Conservation (phyloP, 2,888 invertebrate genomes). For the Trilocha varians region DNA sequence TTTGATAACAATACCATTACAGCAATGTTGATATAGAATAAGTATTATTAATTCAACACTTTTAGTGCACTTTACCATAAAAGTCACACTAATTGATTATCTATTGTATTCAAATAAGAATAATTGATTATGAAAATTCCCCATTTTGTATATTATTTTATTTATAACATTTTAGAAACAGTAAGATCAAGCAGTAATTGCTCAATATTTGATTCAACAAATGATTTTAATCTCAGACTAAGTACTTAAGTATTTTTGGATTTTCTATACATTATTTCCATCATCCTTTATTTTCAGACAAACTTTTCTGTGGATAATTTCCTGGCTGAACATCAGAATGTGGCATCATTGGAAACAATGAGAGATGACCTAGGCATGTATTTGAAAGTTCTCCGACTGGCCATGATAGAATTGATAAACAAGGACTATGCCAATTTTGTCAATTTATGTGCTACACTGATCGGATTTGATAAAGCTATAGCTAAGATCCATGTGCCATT, state of each 20-base stretch:
- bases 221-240: too few species aligned
- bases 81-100: too few species aligned
- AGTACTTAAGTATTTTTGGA: too few species aligned
- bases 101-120: too few species aligned
- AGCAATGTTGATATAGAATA: not conserved
- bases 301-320: slow-evolving; percentile 96
- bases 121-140: too few species aligned
- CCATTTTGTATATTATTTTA: too few species aligned
- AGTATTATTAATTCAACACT: not conserved
- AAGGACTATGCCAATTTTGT: slow-evolving; percentile 99
- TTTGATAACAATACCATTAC: not conserved
- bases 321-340: slow-evolving; percentile 82
- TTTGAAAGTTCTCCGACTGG: slow-evolving; percentile 89
- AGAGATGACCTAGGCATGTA: slow-evolving; percentile 93
- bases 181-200: too few species aligned
- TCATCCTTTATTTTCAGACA: slow-evolving; percentile 74
- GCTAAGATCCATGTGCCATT: slow-evolving; percentile 85
- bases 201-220: too few species aligned
- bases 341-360: slow-evolving; percentile 85
- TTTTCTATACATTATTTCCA: too few species aligned
- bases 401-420: slow-evolving; percentile 98
- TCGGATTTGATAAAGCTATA: slow-evolving; percentile 92
- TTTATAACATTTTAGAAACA: too few species aligned
- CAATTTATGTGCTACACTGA: slow-evolving; percentile 94
- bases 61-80: too few species aligned